Base-by-base conservation (phyloP, 1,140 invertebrate genomes). In the Eufriesea mexicana region DNA sequence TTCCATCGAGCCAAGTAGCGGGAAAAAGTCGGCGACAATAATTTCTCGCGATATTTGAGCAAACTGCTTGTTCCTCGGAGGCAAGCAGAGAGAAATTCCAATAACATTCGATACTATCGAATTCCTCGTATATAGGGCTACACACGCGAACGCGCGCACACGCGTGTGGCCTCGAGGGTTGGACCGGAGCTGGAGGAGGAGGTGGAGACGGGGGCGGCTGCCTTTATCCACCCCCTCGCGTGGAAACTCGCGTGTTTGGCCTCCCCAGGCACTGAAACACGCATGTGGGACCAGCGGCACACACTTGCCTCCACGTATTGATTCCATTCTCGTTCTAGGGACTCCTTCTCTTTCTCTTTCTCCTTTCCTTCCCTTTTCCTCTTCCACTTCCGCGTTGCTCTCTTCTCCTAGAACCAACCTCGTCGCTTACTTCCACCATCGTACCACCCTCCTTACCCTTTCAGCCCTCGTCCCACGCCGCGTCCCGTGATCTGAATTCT, bases 401-500 rank as follows among this genome's bases (percentile, higher is more conserved):
- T 88, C 86, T 84, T 90, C 85, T 62, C 73, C 77, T 73, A 66
- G 81, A 89, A 83, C 83, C 89, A 84, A 84, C 88, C 87, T 78
- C 85, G 78, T 84, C 87, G 74, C 86, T 87, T 89, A 84, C 89
- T 79, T 77, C 81, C 68, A 84, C 73, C 74, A 28, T 64, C 23
- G 42, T 23, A 66, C 47, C 61, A 28, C 28, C 57, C 20, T 0
- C 75, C 66, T n/a, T 45, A 18, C 57, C 20, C 47, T 18, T 9
- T 12, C 5, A 51, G 35, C 28, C 25, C 57, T n/a, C 81, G 28
- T 49, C 61, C 71, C 68, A 57, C 83, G 35, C 66, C 84, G 79
- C 85, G 84, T 91, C 89, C 84, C 91, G 91, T 92, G 90, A 92
- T 92, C 91, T 91, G 92, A 92, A 93, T 93, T 93, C 87, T 88